These are phyloP conservation scores for Axea sp. DNA, from an alignment of 2,888 invertebrate species.

Conservation along the genomic window DNA sequence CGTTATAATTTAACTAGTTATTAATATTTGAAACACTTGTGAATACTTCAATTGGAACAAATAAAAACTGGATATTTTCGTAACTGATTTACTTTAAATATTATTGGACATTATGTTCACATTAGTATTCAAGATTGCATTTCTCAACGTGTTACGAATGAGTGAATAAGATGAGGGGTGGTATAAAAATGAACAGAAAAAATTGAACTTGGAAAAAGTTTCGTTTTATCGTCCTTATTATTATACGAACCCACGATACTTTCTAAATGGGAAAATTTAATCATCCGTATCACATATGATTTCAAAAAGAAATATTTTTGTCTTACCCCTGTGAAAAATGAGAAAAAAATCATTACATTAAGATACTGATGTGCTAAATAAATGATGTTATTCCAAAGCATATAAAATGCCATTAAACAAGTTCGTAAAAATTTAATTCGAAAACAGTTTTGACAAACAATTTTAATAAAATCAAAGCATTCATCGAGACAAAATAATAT, in stretches of 20 bases:
- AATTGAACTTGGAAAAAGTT: conserved; percentile 46
- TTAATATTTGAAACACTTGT: too few species aligned
- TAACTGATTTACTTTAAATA: conserved; percentile 18
- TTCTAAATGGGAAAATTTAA: conserved; percentile 52
- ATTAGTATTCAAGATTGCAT: conserved; percentile 43
- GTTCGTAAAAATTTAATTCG: too few species aligned
- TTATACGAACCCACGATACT: conserved; percentile 44
- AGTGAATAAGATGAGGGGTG: conserved; percentile 44
- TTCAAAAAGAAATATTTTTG: conserved; percentile 32
- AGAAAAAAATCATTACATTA: too few species aligned
- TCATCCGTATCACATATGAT: conserved; percentile 55
- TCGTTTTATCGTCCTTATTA: conserved; percentile 47
- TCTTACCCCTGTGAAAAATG: conserved; percentile 23
- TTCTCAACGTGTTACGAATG: conserved; percentile 49
- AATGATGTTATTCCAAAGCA: too few species aligned
- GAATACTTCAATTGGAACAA: too few species aligned
- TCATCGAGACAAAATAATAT: too few species aligned
- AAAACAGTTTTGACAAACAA: too few species aligned
- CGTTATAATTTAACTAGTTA: too few species aligned
- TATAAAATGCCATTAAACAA: too few species aligned
- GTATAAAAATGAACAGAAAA: conserved; percentile 43
- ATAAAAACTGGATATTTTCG: too few species aligned
- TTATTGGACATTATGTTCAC: conserved; percentile 11
- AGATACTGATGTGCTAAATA: too few species aligned
- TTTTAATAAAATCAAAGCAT: too few species aligned